These are phyloP conservation scores for Peromyscus polionotus DNA, from an alignment of 2,113 vertebrate genomes.

Conservation along the genomic window DNA sequence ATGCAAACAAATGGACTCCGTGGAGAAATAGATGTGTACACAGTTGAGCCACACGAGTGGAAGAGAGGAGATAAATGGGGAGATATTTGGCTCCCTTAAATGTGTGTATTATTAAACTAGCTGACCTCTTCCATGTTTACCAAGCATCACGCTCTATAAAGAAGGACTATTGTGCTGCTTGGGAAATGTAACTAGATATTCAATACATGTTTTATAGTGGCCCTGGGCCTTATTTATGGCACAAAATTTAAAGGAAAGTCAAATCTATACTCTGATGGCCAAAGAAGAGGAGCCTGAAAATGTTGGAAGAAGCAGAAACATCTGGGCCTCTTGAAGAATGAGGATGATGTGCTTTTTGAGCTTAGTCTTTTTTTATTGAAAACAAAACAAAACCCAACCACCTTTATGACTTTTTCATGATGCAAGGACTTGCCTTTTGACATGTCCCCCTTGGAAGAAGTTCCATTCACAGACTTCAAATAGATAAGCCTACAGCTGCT, in stretches of 20 bases:
- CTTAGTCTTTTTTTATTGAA: slow-evolving; percentile 18
- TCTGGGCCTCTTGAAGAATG: slow-evolving; percentile 57
- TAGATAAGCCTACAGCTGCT: slow-evolving; percentile 70
- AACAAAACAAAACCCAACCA: background rate
- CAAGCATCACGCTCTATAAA: background rate
- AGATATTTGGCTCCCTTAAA: background rate
- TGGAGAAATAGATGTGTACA: background rate
- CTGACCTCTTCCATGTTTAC: background rate
- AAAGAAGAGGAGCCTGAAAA: slow-evolving; percentile 44
- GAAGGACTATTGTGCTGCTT: slow-evolving; percentile 11
- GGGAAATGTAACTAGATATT: slow-evolving; percentile 32
- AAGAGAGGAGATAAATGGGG: background rate
- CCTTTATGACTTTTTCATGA: slow-evolving; percentile 56
- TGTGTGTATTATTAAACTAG: background rate
- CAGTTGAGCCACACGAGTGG: background rate
- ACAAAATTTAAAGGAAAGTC: slow-evolving; percentile 52
- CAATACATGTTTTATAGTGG: slow-evolving; percentile 4
- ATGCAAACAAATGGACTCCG: background rate
- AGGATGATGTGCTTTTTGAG: slow-evolving; percentile 32
- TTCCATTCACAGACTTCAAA: slow-evolving; percentile 77
- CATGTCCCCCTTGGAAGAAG: slow-evolving; percentile 54
- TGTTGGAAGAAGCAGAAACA: slow-evolving; percentile 42
- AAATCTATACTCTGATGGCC: background rate
- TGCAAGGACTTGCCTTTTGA: slow-evolving; percentile 23
- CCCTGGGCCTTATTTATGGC: slow-evolving; percentile 35